A percentile compares a stretch with the other conserved stretches of the same genome.
phyloP scores from a whole-genome alignment of 1,140 invertebrate genomes.

The Trachymyrmex cornetzi region DNA sequence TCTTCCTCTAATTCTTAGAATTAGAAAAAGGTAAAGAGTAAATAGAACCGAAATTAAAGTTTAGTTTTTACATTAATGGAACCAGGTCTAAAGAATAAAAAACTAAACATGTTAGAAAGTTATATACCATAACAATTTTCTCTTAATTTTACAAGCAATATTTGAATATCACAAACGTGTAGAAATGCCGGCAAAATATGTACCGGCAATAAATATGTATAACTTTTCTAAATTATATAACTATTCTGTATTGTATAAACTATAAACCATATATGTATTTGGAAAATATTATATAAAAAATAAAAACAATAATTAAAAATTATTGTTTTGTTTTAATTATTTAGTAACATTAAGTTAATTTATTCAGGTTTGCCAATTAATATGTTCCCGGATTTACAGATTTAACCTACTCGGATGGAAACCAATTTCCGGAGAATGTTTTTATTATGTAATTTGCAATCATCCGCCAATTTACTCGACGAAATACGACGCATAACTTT shows the following conservation, averaged over 20 bases:
- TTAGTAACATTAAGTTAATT: neutral
- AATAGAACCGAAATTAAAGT: no score
- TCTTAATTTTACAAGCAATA: neutral
- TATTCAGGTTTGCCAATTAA: neutral
- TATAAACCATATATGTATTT: neutral
- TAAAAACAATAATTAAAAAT: neutral
- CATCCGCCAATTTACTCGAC: constrained; percentile 13
- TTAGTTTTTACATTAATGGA: no score
- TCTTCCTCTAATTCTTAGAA: no score
- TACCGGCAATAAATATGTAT: neutral
- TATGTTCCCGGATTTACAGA: neutral
- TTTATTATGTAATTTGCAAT: constrained; percentile 23
- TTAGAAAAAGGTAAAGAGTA: no score
- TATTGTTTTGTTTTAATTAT: constrained; percentile 3
- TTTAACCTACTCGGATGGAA: constrained; percentile 5
- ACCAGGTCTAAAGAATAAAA: no score
- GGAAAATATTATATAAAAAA: neutral
- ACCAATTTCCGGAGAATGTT: constrained; percentile 44
- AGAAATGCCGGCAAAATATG: neutral
- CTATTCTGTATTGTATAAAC: constrained; percentile 4
- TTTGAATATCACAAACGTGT: neutral
- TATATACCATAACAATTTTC: neutral
- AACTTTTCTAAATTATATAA: neutral
- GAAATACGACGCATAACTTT: constrained; percentile 43
- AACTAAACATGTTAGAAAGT: neutral